Evolutionary conservation across 2,888 invertebrate genomes (phyloP).

Genomic region (Sturmia bella): DNA sequence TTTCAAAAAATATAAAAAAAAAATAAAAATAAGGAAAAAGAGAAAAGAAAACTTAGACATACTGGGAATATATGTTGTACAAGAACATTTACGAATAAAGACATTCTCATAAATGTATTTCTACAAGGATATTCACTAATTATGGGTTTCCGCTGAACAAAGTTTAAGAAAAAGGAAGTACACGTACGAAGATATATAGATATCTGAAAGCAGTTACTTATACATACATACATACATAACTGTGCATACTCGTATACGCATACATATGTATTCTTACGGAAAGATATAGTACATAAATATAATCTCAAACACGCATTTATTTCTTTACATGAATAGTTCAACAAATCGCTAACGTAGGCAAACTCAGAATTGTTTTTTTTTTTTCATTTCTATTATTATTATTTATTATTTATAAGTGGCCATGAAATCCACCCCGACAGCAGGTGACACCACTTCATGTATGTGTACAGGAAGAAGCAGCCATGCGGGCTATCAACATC

Average conservation of each 20-base stretch:
- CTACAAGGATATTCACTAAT: constrained; percentile 66
- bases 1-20: constrained; percentile 18
- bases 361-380: not conserved
- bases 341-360: not conserved
- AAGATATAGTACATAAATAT: not conserved
- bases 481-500: too few species aligned
- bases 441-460: too few species aligned
- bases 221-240: not conserved
- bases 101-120: constrained; percentile 53
- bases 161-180: constrained; percentile 56
- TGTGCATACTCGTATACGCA: not conserved
- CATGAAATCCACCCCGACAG: too few species aligned
- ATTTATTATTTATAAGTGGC: too few species aligned
- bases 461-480: too few species aligned
- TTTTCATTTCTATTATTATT: too few species aligned
- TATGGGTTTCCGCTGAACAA: constrained; percentile 62
- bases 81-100: constrained; percentile 9
- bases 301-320: constrained; percentile 7
- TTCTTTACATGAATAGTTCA: not conserved
- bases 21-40: not conserved
- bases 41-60: not conserved
- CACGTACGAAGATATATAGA: not conserved
- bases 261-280: not conserved
- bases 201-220: not conserved
- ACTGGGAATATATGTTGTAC: not conserved